These are phyloP conservation scores for Pygocentrus nattereri DNA, from an alignment of 2,797 vertebrate species.

Conservation along the genomic window DNA sequence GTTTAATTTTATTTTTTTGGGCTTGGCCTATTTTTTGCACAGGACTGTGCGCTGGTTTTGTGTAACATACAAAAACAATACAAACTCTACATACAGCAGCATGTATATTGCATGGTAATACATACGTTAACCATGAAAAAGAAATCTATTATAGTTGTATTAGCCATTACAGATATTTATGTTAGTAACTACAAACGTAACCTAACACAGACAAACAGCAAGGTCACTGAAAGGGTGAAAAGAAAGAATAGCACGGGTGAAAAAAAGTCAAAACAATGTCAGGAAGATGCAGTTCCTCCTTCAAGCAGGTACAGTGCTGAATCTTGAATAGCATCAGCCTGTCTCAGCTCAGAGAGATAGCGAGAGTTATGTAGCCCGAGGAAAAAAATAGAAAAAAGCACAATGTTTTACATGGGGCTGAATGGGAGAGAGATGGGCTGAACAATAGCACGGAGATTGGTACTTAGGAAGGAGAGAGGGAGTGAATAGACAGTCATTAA, in stretches of 20 bases:
- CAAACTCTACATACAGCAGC: no score
- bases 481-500: slow-evolving; percentile 72
- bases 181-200: no score
- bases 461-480: slow-evolving; percentile 67
- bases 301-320: background rate
- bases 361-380: background rate
- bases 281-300: slow-evolving; percentile 15
- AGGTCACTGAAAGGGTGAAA: background rate
- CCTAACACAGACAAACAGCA: background rate
- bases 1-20: no score
- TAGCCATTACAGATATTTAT: no score
- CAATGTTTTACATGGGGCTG: slow-evolving; percentile 73
- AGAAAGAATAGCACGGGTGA: background rate
- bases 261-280: background rate
- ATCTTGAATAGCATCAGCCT: background rate
- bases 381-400: slow-evolving; percentile 24
- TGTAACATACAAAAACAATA: no score
- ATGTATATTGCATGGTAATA: no score
- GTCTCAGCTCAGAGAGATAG: background rate
- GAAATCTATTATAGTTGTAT: no score
- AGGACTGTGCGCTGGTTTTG: no score
- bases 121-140: no score
- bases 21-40: no score
- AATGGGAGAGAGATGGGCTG: slow-evolving; percentile 65
- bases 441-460: slow-evolving; percentile 79